These are phyloP conservation scores for Triplophysa bombifrons DNA, from an alignment of 2,797 vertebrate species.

Conservation along the genomic window DNA sequence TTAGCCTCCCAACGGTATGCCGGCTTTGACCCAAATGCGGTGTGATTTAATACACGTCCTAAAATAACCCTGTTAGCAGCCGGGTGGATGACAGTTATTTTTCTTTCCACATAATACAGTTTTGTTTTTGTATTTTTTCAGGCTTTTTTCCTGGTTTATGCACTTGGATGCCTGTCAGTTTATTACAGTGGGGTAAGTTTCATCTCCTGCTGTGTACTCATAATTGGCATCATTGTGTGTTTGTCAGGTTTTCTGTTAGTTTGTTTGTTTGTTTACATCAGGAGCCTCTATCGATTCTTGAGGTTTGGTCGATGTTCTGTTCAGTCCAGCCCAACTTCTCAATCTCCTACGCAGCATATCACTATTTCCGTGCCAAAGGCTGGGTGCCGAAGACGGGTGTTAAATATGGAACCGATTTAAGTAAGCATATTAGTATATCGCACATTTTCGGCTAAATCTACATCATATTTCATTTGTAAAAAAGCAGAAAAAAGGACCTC, in stretches of 20 bases:
- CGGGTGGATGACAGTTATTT: too few species aligned
- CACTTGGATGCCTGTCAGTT: constrained; percentile 87
- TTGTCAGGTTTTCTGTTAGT: not conserved
- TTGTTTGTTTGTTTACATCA: constrained; percentile 62
- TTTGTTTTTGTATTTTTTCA: constrained; percentile 62
- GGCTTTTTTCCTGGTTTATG: constrained; percentile 94
- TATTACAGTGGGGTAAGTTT: constrained; percentile 82
- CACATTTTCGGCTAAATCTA: not conserved
- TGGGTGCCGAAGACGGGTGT: constrained; percentile 94
- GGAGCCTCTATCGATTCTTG: constrained; percentile 84
- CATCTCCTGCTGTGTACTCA: not conserved
- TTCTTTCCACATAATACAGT: not conserved
- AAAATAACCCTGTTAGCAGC: constrained; percentile 13
- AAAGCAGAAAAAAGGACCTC: too few species aligned
- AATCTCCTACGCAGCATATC: constrained; percentile 85
- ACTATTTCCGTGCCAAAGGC: constrained; percentile 89
- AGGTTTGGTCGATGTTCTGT: constrained; percentile 84
- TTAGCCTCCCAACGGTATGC: constrained; percentile 7
- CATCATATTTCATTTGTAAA: not conserved
- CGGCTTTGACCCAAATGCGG: not conserved
- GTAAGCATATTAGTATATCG: constrained; percentile 73
- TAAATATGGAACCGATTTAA: constrained; percentile 90
- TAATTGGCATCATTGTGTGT: not conserved
- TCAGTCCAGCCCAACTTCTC: constrained; percentile 79
- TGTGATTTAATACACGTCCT: constrained; percentile 23